phyloP scores from a whole-genome alignment of 2,888 invertebrate genomes.

The Polylopha cassiicola region DNA sequence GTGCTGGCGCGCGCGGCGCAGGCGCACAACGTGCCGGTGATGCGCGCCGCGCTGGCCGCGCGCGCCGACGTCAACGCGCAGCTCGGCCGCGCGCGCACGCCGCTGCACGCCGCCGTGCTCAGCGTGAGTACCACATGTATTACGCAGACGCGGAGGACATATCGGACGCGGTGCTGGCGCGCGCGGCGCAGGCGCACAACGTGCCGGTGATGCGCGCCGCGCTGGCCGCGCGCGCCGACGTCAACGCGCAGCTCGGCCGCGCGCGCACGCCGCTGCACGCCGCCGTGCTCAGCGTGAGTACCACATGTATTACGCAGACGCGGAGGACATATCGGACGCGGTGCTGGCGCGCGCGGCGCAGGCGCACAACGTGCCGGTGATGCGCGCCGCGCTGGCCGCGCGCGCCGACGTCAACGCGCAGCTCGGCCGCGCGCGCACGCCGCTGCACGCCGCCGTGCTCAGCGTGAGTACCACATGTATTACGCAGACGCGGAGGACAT shows the following conservation, averaged over 20 bases:
- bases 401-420: slow-evolving; percentile 81
- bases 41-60: slow-evolving; percentile 91
- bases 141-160: slow-evolving; percentile 80
- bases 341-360: slow-evolving; percentile 89
- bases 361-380: slow-evolving; percentile 92
- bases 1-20: slow-evolving; percentile 89
- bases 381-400: slow-evolving; percentile 91
- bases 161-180: slow-evolving; percentile 83
- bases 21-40: slow-evolving; percentile 92
- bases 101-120: slow-evolving; percentile 61
- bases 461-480: too few species aligned
- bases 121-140: too few species aligned
- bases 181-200: slow-evolving; percentile 93
- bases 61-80: slow-evolving; percentile 81
- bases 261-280: slow-evolving; percentile 32
- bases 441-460: slow-evolving; percentile 61
- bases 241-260: too few species aligned
- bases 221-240: slow-evolving; percentile 88
- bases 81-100: too few species aligned
- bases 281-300: too few species aligned
- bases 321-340: slow-evolving; percentile 85
- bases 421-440: too few species aligned
- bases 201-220: slow-evolving; percentile 94
- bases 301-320: slow-evolving; percentile 45
- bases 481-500: slow-evolving; percentile 80